Conservation (phyloP, 2,113 vertebrate genomes). For the Ceratotherium simum region DNA sequence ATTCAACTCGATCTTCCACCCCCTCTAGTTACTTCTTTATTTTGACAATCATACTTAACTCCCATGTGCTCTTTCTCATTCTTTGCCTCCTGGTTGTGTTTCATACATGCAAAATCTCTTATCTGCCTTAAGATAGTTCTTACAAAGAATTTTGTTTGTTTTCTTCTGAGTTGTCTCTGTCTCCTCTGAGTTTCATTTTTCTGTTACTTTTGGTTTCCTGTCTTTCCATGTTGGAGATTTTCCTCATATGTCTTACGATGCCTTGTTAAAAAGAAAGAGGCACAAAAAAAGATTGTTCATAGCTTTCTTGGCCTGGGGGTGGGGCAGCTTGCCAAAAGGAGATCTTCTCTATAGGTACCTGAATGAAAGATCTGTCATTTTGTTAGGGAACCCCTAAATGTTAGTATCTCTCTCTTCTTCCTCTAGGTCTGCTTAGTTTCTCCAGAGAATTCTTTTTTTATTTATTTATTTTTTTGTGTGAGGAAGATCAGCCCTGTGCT, state of each 20-base stretch:
- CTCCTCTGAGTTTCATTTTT: neutral
- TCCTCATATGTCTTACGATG: neutral
- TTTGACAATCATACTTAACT: slow-evolving; percentile 26
- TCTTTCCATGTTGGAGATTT: neutral
- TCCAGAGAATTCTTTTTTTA: neutral
- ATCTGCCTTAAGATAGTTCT: neutral
- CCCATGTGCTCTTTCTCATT: neutral
- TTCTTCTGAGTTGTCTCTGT: neutral
- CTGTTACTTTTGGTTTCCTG: neutral
- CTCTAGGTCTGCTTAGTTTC: neutral
- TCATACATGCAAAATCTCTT: neutral
- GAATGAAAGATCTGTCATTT: neutral
- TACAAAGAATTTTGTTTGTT: neutral
- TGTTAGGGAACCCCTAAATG: neutral
- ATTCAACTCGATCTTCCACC: neutral
- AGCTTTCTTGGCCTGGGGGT: neutral
- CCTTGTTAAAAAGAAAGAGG: neutral
- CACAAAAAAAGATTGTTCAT: neutral
- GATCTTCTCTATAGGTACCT: neutral
- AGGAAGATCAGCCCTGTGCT: too few relatives aligned
- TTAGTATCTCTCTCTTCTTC: neutral
- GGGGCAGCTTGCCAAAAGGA: neutral
- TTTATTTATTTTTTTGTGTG: too few relatives aligned
- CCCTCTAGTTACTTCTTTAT: neutral
- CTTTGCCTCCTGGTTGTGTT: neutral